Percentiles rank a stretch among this genome's conserved stretches.
These are phyloP conservation scores for Lottia scabra DNA, from an alignment of 2,888 invertebrate genomes.

Conservation along the genomic window DNA sequence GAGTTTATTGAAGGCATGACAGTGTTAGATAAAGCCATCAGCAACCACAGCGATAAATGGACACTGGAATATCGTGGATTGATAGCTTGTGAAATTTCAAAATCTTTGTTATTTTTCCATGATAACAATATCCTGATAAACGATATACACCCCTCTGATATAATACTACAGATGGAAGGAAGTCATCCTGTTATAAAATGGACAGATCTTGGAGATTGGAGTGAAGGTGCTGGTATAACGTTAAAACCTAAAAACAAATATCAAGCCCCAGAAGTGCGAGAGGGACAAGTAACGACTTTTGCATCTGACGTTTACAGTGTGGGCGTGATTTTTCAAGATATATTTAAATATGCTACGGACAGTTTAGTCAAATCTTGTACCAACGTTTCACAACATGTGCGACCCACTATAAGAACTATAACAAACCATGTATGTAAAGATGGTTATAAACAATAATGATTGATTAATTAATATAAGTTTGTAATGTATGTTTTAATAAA, in stretches of 20 bases:
- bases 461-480: too few species aligned
- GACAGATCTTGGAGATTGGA: neutral
- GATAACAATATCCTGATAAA: neutral
- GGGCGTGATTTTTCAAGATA: neutral
- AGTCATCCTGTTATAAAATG: neutral
- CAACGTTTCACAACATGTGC: too few species aligned
- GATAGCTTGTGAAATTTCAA: neutral
- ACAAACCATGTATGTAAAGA: too few species aligned
- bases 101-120: neutral
- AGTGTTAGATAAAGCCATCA: neutral
- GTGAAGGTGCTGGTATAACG: neutral
- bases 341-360: neutral
- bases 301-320: neutral
- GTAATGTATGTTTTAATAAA: too few species aligned
- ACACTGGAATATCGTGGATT: neutral
- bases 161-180: neutral
- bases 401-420: too few species aligned
- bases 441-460: too few species aligned
- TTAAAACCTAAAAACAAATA: neutral
- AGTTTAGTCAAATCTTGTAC: too few species aligned
- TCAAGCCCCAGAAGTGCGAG: neutral
- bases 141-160: neutral
- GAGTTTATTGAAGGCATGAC: neutral
- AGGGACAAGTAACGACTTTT: neutral
- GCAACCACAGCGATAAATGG: neutral